Evolutionary conservation across 2,888 invertebrate genomes (phyloP), one percentile per base, ranked within the genome.

Genomic region (Tetragnatha montana): DNA sequence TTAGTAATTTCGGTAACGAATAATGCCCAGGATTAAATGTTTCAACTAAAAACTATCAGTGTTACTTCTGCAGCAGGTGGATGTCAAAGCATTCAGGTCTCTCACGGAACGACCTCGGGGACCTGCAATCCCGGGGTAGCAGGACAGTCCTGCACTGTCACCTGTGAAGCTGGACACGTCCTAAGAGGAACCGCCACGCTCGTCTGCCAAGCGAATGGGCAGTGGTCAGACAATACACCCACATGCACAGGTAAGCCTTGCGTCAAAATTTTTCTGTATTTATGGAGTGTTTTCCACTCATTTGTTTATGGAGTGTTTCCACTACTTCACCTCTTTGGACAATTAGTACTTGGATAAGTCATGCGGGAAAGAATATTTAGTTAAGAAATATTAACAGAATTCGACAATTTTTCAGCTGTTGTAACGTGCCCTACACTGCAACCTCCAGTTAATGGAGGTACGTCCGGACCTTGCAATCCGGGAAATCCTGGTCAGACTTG

Each of bases 131-230:
- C 81, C 0, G 85, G 81, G 6, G 10, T 14, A 8, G 7, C 76
- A 8, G 88, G 91, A 7, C 91, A 91, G 21, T 60, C 79, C 7
- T 91, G 91, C 51, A 79, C 85, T 17, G 47, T 91, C 19, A 88
- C 88, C 1, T 91, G 91, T 50, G 73, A 86, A 12, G 50, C 85
- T 49, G 91, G 91, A 21, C 85, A 88, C 51, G 69, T 81, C 1
- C 69, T 90, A 3, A 78, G 51, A 1, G 91, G 91, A 51, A 82
- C 74, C 4, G 71, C 71, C 14, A 88, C 88, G 0, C 21, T 91
- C 0, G 19, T 86, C 12, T 91, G 91, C 19, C 88, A 88, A 19
- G 35, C 76, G 14, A 82, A 76, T 51, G 91, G 91, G 12, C 71
- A 84, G 8, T 91, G 91, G 91, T 88, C 88, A 47, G 51, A 21